A percentile compares a stretch with the other conserved stretches of the same genome.
Conservation (phyloP, 2,113 vertebrate species). For the Bos taurus region ARS-UCD2.0 NC_037335.1:78041501-78042000, state of each 20-base stretch:
- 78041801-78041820: not conserved
- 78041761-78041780: not conserved
- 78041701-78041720: not conserved
- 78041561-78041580: not conserved
- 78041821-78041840: not conserved
- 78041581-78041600: not conserved
- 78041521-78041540: not conserved
- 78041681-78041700: not conserved
- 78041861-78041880: not conserved
- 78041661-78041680: not conserved
- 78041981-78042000: constrained; percentile 81
- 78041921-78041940: not conserved
- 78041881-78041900: not conserved
- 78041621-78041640: not conserved
- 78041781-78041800: not conserved
- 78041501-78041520: not conserved
- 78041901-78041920: not conserved
- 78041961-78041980: constrained; percentile 53
- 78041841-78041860: rapidly evolving
- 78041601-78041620: not conserved
- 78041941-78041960: constrained; percentile 30
- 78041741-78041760: not conserved
- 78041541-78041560: not conserved
- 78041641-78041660: not conserved
- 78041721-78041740: not conserved